Evolutionary conservation across 2,888 invertebrate genomes (phyloP), one percentile per base, ranked within the genome.

Genomic region (Aspidiotus destructor): DNA sequence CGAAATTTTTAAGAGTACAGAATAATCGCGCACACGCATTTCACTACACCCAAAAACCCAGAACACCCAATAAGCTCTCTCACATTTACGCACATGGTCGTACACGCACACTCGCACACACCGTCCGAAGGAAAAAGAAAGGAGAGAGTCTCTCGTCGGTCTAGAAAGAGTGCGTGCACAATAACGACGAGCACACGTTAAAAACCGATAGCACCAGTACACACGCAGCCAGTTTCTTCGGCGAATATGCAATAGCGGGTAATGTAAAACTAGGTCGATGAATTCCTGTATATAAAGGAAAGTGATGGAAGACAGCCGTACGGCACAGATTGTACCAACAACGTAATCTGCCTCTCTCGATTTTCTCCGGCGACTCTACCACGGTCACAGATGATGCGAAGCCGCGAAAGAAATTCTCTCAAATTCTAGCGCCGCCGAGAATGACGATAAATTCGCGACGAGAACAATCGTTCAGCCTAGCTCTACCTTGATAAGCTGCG

Each of bases 21-120:
- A 54, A 63, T 41, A 64, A 64, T 64, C 64, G 64, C 64, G 64
- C 64, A 55, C 64, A 64, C 64, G 64, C 64, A 64, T 55, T 64
- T 53, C 62, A 17, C 64, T 42, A 44, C 64, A 62, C 42, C n/a
- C 41, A 44, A n/a, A 64, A 42, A 64, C 8, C 17, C 7, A 64
- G 54, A 13, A 52, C 28, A 28, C 28, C 28, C 28, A 52, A 44
- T 62, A 42, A 16, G 41, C 13, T n/a, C 28, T 28, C 28, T 28
- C 28, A 28, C 28, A 28, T 28, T 44, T 60, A 16, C 60, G 28
- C 28, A 28, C 28, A 28, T 28, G 28, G 28, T 28, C 28, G 28
- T 28, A 28, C 28, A 28, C 28, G 28, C 28, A 28, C 5, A 28
- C 28, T 28, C 28, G 42, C 41, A 42, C 60, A 40, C 41, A 42